phyloP scores from a whole-genome alignment of 2,797 vertebrate genomes.

The Triplophysa yarkandensis region DNA sequence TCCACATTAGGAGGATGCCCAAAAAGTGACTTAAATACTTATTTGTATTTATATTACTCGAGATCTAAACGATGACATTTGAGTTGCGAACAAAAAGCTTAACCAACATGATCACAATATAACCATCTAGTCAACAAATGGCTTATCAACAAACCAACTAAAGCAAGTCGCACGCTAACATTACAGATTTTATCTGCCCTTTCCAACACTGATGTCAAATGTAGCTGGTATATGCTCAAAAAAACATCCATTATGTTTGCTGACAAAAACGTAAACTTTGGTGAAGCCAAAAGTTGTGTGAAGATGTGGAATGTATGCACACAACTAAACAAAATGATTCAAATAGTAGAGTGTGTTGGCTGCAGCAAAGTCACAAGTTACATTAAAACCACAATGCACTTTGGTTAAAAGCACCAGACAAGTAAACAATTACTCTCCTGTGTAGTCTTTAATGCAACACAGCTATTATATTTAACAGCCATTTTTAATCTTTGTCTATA shows the following conservation, averaged over 20 bases:
- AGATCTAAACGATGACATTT: too few relatives aligned
- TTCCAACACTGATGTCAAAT: background rate
- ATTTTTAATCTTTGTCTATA: background rate
- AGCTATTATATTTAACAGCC: too few relatives aligned
- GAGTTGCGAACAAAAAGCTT: too few relatives aligned
- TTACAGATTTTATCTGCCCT: background rate
- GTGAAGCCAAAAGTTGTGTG: background rate
- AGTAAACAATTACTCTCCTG: background rate
- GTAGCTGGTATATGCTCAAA: background rate
- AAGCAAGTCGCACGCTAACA: background rate
- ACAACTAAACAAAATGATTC: too few relatives aligned
- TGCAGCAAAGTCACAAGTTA: background rate
- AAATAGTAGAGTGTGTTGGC: background rate
- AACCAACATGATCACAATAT: too few relatives aligned
- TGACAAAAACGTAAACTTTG: background rate
- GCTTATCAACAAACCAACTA: background rate
- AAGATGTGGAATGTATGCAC: background rate
- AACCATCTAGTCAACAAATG: background rate
- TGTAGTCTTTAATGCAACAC: background rate
- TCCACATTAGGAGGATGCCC: too few relatives aligned
- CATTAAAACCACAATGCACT: background rate
- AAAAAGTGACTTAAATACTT: too few relatives aligned
- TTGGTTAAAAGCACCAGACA: background rate
- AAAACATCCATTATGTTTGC: background rate
- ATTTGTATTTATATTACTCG: too few relatives aligned